These are phyloP conservation scores for Cyanoramphus novaezelandiae DNA, from an alignment of 2,113 vertebrate genomes.

Conservation along the genomic window DNA sequence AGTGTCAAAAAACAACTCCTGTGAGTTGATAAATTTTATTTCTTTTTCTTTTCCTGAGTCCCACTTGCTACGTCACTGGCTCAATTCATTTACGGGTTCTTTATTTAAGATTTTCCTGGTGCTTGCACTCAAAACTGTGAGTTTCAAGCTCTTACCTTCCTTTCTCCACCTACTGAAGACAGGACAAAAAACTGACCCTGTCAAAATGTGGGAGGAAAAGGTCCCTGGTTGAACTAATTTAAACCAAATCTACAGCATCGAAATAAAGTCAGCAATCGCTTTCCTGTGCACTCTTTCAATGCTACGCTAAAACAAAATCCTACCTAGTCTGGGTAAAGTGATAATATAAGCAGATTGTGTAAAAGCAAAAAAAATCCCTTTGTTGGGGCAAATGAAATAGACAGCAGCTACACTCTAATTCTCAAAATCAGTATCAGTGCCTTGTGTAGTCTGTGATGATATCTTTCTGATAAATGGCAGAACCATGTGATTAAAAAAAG, in stretches of 20 bases:
- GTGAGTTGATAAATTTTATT: background rate
- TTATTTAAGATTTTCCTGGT: background rate
- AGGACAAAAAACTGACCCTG: background rate
- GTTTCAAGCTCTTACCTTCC: background rate
- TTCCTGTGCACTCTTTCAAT: background rate
- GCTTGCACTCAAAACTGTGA: background rate
- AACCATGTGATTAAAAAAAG: background rate
- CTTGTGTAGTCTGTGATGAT: background rate
- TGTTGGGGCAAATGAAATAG: background rate
- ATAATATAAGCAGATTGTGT: background rate
- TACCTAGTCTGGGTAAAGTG: background rate
- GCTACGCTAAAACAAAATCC: background rate
- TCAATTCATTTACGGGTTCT: background rate
- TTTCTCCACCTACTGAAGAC: background rate
- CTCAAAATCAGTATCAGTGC: background rate
- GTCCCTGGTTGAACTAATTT: background rate
- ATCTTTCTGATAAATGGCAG: background rate
- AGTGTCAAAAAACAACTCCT: background rate
- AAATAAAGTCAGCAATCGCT: constrained; percentile 10
- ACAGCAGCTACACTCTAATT: background rate
- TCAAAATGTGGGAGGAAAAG: background rate
- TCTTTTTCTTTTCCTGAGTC: background rate
- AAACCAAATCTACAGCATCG: background rate
- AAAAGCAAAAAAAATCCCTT: background rate
- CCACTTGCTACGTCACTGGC: background rate